Conservation (phyloP, 2,113 vertebrate genomes). For the Phyllostomus discolor region DNA sequence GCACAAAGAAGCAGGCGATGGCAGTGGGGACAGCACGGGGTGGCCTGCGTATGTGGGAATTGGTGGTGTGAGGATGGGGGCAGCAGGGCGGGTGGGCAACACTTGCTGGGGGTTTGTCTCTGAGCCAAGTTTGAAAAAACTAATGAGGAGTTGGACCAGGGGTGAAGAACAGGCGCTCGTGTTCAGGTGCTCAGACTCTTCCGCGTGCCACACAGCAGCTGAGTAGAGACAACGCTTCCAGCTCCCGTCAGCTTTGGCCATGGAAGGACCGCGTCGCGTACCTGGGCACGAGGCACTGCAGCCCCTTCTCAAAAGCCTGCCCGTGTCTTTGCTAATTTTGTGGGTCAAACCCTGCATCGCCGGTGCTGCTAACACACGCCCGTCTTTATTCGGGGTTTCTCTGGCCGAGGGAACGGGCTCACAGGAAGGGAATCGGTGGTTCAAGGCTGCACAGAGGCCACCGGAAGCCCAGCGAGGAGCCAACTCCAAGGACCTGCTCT, state of each 20-base stretch:
- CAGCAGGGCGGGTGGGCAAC: neutral
- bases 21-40: fast-evolving
- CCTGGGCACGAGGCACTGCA: fast-evolving
- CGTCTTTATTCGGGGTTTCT: neutral
- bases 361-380: neutral
- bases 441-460: neutral
- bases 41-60: neutral
- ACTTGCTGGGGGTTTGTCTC: neutral
- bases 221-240: neutral
- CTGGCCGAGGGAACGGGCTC: neutral
- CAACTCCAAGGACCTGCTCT: neutral
- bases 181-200: neutral
- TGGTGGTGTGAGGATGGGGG: too few relatives aligned
- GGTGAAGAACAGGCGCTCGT: neutral
- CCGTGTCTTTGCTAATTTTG: neutral
- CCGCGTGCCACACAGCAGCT: neutral
- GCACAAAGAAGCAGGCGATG: neutral
- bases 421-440: neutral
- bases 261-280: neutral
- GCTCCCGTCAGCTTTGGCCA: neutral
- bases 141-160: neutral
- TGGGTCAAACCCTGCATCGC: neutral
- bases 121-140: neutral
- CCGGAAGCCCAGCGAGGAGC: neutral
- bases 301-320: neutral